Evolutionary conservation across 2,113 vertebrate species (phyloP), one percentile per base, ranked within the genome.

Genomic region (Etheostoma cragini): DNA sequence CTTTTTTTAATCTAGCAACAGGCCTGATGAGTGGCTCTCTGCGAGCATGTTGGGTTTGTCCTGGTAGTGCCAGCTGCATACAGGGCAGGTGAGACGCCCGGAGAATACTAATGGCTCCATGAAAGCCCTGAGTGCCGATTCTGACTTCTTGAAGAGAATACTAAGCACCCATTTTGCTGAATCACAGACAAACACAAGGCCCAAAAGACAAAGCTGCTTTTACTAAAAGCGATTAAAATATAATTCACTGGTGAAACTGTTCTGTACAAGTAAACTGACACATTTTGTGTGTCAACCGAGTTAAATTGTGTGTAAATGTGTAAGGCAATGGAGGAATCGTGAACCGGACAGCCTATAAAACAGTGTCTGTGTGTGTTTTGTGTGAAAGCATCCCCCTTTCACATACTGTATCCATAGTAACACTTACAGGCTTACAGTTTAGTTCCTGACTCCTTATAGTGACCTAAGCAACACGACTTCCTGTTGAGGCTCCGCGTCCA

Each of bases 81-180:
- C 77, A 78, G 86, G 87, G 13, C 87, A 90, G 85, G 78, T 79
- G 80, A 79, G 77, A 85, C 15, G 81, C 66, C n/a, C 5, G 38
- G 53, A 71, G 92, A 92, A 94, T 93, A 92, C 91, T 90, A 92
- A 94, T 91, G 46, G 13, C 50, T 68, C 79, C 42, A 83, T 91
- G 92, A 92, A 92, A 92, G 85, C 76, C 61, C 67, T 0, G 54
- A 82, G 87, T 74, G 71, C 84, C 57, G 35, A 76, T 71, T 64
- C 76, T 76, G 85, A 79, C 76, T 26, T 11, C 19, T 45, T 35
- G 81, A 81, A 66, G 67, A n/a, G 90, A 89, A 94, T 93, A 91
- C 90, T 87, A 87, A 94, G 89, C 61, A 53, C 68, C 52, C 65
- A 42, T 89, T 92, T 87, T 91, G 92, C 92, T 90, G 92, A 90